These are phyloP conservation scores for Hetaerina titia DNA, from an alignment of 2,888 invertebrate species.

Conservation along the genomic window DNA sequence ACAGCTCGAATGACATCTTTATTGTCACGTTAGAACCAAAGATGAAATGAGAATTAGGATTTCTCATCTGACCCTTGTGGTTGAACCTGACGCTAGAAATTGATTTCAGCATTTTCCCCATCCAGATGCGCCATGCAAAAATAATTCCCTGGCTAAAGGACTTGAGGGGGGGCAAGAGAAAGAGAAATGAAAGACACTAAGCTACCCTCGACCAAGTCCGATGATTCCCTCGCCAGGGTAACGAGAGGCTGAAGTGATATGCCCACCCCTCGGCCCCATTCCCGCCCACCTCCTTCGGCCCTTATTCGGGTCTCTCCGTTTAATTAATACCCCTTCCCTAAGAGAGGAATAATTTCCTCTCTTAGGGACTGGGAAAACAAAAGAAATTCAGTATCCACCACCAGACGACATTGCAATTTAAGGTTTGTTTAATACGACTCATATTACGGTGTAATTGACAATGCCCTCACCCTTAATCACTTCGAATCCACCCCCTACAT, in stretches of 20 bases:
- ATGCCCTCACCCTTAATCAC: conserved; percentile 18
- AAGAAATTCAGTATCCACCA: conserved; percentile 38
- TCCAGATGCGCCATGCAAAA: neutral
- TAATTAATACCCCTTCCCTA: conserved; percentile 42
- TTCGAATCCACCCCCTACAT: neutral
- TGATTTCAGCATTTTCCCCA: neutral
- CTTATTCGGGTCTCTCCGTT: conserved; percentile 13
- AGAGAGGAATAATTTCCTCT: conserved; percentile 20
- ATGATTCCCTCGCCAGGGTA: conserved; percentile 27
- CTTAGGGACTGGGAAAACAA: neutral
- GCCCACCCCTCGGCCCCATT: neutral
- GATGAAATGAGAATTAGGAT: too few species aligned
- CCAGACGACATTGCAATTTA: conserved; percentile 18
- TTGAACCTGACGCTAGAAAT: neutral
- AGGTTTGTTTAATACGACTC: conserved; percentile 36
- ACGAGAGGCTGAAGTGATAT: conserved; percentile 38
- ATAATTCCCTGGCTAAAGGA: neutral
- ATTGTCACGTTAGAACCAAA: too few species aligned
- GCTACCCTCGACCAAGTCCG: conserved; percentile 2
- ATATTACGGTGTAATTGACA: conserved; percentile 34
- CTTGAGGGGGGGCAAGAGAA: neutral
- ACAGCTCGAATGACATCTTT: too few species aligned
- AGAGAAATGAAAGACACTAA: neutral
- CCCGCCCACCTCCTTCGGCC: neutral
- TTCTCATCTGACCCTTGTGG: too few species aligned